These are phyloP conservation scores for Neostethus bicornis DNA, from an alignment of 2,797 vertebrate species.

Conservation along the genomic window DNA sequence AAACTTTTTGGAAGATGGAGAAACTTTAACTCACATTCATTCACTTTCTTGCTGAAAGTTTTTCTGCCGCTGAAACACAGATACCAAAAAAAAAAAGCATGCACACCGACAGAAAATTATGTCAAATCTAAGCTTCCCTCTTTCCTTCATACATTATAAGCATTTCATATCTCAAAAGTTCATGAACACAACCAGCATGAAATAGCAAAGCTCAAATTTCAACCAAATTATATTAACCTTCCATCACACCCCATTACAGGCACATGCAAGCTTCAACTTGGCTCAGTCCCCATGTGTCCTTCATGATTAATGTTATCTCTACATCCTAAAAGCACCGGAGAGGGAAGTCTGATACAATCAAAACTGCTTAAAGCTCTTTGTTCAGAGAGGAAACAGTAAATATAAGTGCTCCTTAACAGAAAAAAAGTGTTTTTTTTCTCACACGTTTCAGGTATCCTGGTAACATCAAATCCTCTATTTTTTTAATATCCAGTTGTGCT, in stretches of 20 bases:
- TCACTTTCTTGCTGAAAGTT: too few relatives aligned
- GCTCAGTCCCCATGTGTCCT: constrained; percentile 40
- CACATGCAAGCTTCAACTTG: constrained; percentile 44
- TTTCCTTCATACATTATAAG: background rate
- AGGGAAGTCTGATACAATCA: constrained; percentile 68
- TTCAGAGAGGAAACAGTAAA: constrained; percentile 29
- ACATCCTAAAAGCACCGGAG: constrained; percentile 68
- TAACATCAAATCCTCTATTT: too few relatives aligned
- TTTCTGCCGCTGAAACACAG: too few relatives aligned
- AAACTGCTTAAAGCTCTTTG: constrained; percentile 58
- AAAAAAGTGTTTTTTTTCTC: constrained; percentile 13
- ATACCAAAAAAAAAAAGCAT: background rate
- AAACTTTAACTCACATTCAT: too few relatives aligned
- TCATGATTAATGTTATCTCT: constrained; percentile 67
- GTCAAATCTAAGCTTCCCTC: background rate
- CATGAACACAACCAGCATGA: constrained; percentile 18
- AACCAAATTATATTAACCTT: constrained; percentile 50
- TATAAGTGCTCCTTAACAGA: constrained; percentile 2
- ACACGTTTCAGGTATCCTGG: constrained; percentile 6
- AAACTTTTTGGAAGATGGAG: too few relatives aligned
- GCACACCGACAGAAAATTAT: background rate
- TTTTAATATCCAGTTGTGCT: too few relatives aligned
- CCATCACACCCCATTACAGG: constrained; percentile 51
- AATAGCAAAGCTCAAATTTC: constrained; percentile 31
- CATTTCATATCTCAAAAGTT: constrained; percentile 17